phyloP scores from a whole-genome alignment of 2,888 invertebrate genomes.

The Bombylius major region DNA sequence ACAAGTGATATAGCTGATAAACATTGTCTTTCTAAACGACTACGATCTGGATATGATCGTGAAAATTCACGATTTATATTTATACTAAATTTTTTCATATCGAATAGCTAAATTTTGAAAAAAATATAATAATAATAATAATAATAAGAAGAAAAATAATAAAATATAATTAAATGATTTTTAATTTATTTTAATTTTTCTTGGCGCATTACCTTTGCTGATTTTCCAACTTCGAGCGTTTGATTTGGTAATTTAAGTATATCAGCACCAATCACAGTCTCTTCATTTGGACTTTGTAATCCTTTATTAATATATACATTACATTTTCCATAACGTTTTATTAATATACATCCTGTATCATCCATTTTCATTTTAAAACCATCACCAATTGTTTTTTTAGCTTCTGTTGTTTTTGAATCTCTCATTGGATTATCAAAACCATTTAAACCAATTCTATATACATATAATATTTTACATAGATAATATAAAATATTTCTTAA shows the following conservation, averaged over 20 bases:
- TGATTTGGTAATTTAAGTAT: slow-evolving; percentile 51
- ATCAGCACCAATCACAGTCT: slow-evolving; percentile 55
- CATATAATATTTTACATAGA: slow-evolving; percentile 16
- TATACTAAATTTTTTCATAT: slow-evolving; percentile 58
- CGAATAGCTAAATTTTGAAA: slow-evolving; percentile 45
- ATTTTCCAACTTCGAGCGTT: slow-evolving; percentile 48
- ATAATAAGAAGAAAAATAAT: too few relatives aligned
- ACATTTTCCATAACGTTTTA: slow-evolving; percentile 54
- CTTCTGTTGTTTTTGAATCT: slow-evolving; percentile 83
- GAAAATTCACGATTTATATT: slow-evolving; percentile 54
- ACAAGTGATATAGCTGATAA: slow-evolving; percentile 59
- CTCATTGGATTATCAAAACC: slow-evolving; percentile 93
- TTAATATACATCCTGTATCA: slow-evolving; percentile 55
- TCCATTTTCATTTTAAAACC: slow-evolving; percentile 64
- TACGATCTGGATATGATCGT: slow-evolving; percentile 53
- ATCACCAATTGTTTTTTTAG: slow-evolving; percentile 83
- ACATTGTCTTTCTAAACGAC: slow-evolving; percentile 54
- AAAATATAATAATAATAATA: neutral
- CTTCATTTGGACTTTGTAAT: slow-evolving; percentile 37
- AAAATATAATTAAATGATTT: neutral
- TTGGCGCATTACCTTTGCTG: slow-evolving; percentile 41
- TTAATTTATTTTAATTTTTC: neutral
- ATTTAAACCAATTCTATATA: slow-evolving; percentile 86
- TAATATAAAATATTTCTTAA: too few relatives aligned
- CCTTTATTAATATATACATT: slow-evolving; percentile 51